Base-by-base conservation (phyloP, 2,113 vertebrate genomes). In the Pedionomus torquatus region DNA sequence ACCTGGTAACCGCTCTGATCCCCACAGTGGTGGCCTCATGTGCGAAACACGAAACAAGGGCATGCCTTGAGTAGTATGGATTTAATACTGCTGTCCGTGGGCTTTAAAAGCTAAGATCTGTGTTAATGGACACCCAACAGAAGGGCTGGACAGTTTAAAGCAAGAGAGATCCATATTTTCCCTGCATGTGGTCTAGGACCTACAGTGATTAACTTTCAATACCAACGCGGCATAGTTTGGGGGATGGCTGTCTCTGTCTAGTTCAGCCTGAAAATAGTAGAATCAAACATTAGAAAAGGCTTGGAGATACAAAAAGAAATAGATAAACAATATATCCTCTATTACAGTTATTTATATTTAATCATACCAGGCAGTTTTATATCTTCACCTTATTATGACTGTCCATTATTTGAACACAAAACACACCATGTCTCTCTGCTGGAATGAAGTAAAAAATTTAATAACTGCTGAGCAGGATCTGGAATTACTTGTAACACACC, bases 1-100 rank as follows among this genome's bases (percentile, higher is more conserved):
- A 97, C 93, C 96, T 94, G 79, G 85, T 95, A 96, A 96, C 84
- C 72, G 68, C 70, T 90, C 86, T 66, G 90, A 92, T 95, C 91
- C 91, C 71, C 75, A 37, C 48, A 83, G 71, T 25, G 54, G 70
- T 93, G 70, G 77, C 80, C 90, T 94, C 92, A 92, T 41, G 80
- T 89, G 89, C 87, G 90, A 83, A 95, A 75, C 85, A 72, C 0
- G 0, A 61, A 90, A 90, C 58, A 96, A 89, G 58, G 69, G 30
- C 86, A 92, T 80, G 66, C 81, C 76, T 95, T 88, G 65, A 95
- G 66, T 61, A 49, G 79, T 54, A 76, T 26, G 46, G 94, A 92
- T 91, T 95, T 89, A 92, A 89, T 94, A 86, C 7, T 0, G 0
- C 49, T 91, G 33, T 11, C 79, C 87, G 13, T 70, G 49, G 54